Base-by-base conservation (phyloP, 64 coral and sea anemone genomes). In the Dendronephthya gigantea region DNA sequence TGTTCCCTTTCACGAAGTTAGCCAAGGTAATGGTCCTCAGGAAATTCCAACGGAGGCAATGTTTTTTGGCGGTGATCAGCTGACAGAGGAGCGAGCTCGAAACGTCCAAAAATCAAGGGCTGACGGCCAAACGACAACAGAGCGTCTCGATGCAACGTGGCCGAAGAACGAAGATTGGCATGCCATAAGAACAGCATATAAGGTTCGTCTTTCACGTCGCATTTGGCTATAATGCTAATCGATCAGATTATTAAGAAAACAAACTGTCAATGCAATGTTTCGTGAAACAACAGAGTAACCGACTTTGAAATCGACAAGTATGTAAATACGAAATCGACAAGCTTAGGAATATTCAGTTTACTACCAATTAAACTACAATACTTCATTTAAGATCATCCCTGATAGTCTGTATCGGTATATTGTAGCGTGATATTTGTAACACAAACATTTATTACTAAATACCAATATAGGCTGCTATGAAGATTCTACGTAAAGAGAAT, bases 101-200 rank as follows among this genome's bases (percentile, higher is more conserved):
- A 92, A 92, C 43, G 40, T 92, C 12, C 91, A 92, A 70, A 88
- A 85, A 47, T 83, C 91, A 5, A 51, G 91, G 32, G 29, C 68
- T 7, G 91, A 92, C 86, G 83, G 91, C 17, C 23, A 43, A 38
- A 92, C 32, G 14, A 11, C 8, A 7, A n/a, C 33, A 4, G 83
- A 92, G 48, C 28, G 91, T 35, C 55, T 92, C 25, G 55, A 89
- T 4, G 51, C 22, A 81, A 9, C 50, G 1, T 89, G 86, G 68
- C 83, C 87, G 39, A 92, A 92, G 65, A 88, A 92, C 35, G 86
- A 92, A 48, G 86, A 92, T 22, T 91, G 90, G 90, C 90, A 91
- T 87, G 90, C 52, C 37, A 92, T 92, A 29, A 69, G 86, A 76
- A 92, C 84, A 40, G 90, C 90, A 14, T 92, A 88, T 39, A 22